phyloP scores from a whole-genome alignment of 2,888 invertebrate genomes.

The Chrysodeixis includens region DNA sequence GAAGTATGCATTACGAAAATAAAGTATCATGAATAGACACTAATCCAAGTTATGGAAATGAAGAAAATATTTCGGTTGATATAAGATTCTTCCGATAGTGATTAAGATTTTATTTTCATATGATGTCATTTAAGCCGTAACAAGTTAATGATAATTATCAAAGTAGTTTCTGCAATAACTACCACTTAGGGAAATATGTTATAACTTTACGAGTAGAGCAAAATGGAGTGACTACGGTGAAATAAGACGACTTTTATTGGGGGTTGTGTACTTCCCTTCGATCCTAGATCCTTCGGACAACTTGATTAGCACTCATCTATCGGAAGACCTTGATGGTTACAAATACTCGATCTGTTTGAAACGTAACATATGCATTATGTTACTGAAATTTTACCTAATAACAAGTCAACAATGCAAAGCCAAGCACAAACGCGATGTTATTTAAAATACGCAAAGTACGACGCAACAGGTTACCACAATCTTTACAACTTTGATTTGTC shows the following conservation, averaged over 20 bases:
- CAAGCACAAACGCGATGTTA: neutral
- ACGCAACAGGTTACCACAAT: neutral
- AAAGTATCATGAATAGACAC: conserved; percentile 20
- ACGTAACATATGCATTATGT: conserved; percentile 33
- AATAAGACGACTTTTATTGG: too few relatives aligned
- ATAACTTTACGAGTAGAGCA: too few relatives aligned
- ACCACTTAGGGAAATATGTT: too few relatives aligned
- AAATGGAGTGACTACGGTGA: too few relatives aligned
- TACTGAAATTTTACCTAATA: conserved; percentile 41
- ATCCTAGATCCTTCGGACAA: neutral
- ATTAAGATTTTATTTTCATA: neutral
- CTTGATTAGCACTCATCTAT: conserved; percentile 21
- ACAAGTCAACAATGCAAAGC: conserved; percentile 37
- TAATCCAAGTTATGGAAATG: conserved; percentile 22
- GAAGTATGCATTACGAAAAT: conserved; percentile 16
- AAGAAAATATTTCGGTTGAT: conserved; percentile 13
- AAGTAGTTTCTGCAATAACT: too few relatives aligned
- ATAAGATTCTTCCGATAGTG: conserved; percentile 42
- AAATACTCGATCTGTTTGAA: conserved; percentile 13
- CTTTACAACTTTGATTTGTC: conserved; percentile 29
- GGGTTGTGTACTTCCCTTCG: too few relatives aligned
- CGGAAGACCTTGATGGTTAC: conserved; percentile 32
- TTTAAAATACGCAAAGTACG: conserved; percentile 13
- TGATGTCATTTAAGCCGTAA: too few relatives aligned
- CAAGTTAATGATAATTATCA: too few relatives aligned